Base-by-base conservation (phyloP, 2,797 vertebrate genomes). In the Labeo calbasu region DNA sequence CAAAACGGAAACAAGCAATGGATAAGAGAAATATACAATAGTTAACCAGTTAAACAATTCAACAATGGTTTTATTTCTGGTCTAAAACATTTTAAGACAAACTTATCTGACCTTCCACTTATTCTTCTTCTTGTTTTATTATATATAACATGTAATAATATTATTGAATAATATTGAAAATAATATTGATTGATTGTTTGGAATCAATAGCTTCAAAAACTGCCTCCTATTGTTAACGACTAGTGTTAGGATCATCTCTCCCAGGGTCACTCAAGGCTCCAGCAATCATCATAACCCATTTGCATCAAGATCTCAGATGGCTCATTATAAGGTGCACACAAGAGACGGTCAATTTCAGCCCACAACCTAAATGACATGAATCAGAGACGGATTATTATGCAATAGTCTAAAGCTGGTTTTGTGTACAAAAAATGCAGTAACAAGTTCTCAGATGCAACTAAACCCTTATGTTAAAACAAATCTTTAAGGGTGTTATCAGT, bases 311-410 rank as follows among this genome's bases (percentile, higher is more conserved):
- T 50, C 4, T 72, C 55, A 51, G 43, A 51, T 36, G 55, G 15
- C 23, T 46, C 19, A 61, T 80, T 81, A 69, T 28, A 23, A 69
- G 51, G 32, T 53, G 32, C 65, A 69, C 65, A 80, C 23, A 50
- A 65, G 46, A 72, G 61, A 65, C 0, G 0, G 17, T 7, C 46
- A 21, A 21, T 72, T 46, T 81, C 53, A n/a, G 19, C 11, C 68
- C 40, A 32, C 68, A 81, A 61, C 11, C 23, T 71, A 61, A 81
- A 59, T 66, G 0, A 53, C 13, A 75, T n/a, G 50, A 75, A 55
- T 59, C 28, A 57, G 14, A 57, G 15, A 43, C n/a, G 13, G 11
- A 61, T 61, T 59, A 61, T 61, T 59, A 48, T 14, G 15, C 51
- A 46, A 36, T 57, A 40, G 51, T 59, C 73, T 59, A 61, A 72